Conservation (phyloP, 2,888 invertebrate genomes). For the Agrochola circellaris region DNA sequence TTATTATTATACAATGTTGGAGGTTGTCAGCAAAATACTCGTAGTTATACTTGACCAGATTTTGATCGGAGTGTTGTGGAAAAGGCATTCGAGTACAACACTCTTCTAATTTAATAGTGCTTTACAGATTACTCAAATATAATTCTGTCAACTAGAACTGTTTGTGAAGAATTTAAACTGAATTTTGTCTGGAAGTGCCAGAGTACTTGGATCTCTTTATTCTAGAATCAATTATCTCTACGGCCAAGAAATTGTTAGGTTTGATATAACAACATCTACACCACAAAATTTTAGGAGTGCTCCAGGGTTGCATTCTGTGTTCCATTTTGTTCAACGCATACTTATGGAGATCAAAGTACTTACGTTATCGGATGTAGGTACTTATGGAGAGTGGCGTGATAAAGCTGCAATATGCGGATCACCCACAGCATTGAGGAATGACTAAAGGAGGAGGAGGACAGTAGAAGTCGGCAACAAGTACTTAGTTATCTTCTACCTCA, state of each 20-base stretch:
- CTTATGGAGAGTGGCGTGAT: neutral
- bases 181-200: neutral
- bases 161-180: neutral
- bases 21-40: too few relatives aligned
- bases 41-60: neutral
- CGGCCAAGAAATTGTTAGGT: neutral
- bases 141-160: neutral
- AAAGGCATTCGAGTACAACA: neutral
- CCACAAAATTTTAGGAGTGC: neutral
- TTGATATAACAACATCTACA: neutral
- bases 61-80: neutral
- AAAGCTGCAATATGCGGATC: neutral
- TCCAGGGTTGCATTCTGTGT: neutral
- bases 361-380: neutral
- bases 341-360: neutral
- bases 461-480: neutral
- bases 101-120: neutral
- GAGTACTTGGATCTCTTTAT: neutral
- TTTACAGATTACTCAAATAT: neutral
- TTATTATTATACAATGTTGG: neutral
- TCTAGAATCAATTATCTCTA: neutral
- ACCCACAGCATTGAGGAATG: neutral
- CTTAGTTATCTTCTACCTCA: neutral
- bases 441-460: neutral
- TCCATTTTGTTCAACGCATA: slow-evolving; percentile 1